Conservation (phyloP, 2,797 vertebrate species). For the Phrynocephalus guinanensis region DNA sequence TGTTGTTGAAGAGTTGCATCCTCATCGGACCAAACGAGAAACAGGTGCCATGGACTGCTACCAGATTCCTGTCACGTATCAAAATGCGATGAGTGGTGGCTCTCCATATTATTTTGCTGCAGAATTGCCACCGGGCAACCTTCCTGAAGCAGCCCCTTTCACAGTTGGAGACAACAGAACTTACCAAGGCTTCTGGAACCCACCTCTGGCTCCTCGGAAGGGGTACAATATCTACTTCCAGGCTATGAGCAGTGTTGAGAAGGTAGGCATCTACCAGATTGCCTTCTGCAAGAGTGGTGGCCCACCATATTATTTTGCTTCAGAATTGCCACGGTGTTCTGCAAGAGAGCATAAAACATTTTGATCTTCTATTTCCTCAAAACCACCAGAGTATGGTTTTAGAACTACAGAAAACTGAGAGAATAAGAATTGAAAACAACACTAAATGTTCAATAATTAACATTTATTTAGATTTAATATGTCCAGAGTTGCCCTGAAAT, state of each 20-base stretch:
- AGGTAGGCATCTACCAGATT: slow-evolving; percentile 80
- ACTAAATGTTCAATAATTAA: not conserved
- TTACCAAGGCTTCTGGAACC: slow-evolving; percentile 97
- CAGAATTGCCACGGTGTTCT: not conserved
- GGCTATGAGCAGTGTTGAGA: slow-evolving; percentile 98
- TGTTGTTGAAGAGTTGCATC: slow-evolving; percentile 93
- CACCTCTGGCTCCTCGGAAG: slow-evolving; percentile 93
- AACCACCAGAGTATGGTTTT: not conserved
- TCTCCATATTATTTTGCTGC: slow-evolving; percentile 96
- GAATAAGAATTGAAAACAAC: not conserved
- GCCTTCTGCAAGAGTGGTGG: slow-evolving; percentile 16
- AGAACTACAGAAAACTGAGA: not conserved
- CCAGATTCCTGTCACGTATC: slow-evolving; percentile 90
- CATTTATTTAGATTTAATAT: not conserved
- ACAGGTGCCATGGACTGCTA: slow-evolving; percentile 90
- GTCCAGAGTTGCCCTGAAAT: not conserved
- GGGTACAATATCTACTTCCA: slow-evolving; percentile 99
- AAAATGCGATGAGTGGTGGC: slow-evolving; percentile 85
- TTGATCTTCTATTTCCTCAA: not conserved
- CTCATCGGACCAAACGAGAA: slow-evolving; percentile 89
- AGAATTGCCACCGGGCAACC: slow-evolving; percentile 91
- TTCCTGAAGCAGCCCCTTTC: slow-evolving; percentile 92
- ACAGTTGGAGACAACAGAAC: slow-evolving; percentile 98
- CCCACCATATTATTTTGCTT: no score
- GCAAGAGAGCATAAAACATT: slow-evolving; percentile 2